Base-by-base conservation (phyloP, 2,113 vertebrate species). In the Harpagus bidentatus region DNA sequence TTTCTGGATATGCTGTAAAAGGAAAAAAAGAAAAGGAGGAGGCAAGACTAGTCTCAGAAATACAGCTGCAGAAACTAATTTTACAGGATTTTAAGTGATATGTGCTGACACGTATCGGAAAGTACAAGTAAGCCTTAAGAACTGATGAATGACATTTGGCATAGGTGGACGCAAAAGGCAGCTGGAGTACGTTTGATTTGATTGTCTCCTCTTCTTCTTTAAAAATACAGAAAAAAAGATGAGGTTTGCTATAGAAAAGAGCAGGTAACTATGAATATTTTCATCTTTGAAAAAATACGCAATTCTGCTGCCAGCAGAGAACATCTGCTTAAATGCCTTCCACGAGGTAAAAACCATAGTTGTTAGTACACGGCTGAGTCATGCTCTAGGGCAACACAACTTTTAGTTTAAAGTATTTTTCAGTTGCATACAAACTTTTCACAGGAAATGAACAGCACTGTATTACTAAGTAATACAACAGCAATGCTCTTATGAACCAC, bases 91-190 rank as follows among this genome's bases (percentile, higher is more conserved):
- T 94, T 67, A 87, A 90, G 45, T 1, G 55, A 84, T 89, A 81
- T 15, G 34, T 43, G 34, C 86, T 92, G 96, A 78, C 63, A 87
- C 11, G 23, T 47, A 70, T 23, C 7, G 14, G 22, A 61, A 90
- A 83, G 79, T 56, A 91, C 80, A 92, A 94, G 84, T 70, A 88
- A 87, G 74, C 67, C 84, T 85, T 65, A 83, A 66, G 70, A 96
- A 77, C 62, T 63, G 66, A 88, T 86, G 74, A 77, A 58, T 93
- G 74, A 66, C 82, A 85, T 95, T 93, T 85, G 84, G 70, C 89
- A 95, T 58, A 93, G 86, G 79, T 78, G 86, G 65, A 91, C 6
- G 11, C 47, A 86, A 92, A 85, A 92, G 69, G 88, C 86, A 92
- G 82, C 48, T 84, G 50, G 67, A 86, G 16, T 19, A 42, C 2